Base-by-base conservation (phyloP, 2,797 vertebrate genomes). In the Sebastes diaconus region DNA sequence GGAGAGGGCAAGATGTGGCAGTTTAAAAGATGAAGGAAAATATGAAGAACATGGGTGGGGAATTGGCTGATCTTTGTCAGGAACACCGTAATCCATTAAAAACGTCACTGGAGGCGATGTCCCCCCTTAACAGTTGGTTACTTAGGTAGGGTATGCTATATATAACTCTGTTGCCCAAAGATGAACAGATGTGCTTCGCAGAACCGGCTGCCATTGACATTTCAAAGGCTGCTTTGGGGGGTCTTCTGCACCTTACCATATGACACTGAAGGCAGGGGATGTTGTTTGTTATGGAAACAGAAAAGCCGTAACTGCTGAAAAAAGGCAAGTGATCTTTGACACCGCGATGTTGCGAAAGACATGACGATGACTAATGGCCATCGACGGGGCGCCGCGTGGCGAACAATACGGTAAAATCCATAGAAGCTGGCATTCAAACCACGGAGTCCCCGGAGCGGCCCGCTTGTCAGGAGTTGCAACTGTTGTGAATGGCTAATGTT, bases 121-220 rank as follows among this genome's bases (percentile, higher is more conserved):
- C 87, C 87, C 93, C 87, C 90, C 93, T 91, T 92, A 94, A 93
- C 93, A 94, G 93, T 94, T 93, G 94, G 94, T 93, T 94, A 93
- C 93, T 92, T 93, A 89, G 94, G 86, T 92, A 85, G 90, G 93
- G 75, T 92, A 81, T 74, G 85, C 93, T 95, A 94, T 95, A 95
- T 95, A 90, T 94, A 95, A 93, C 90, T 88, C 83, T 42, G 73
- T 29, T 77, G 91, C 93, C 89, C 87, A 93, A 92, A 94, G 92
- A 93, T 87, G 92, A 94, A 92, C 93, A 94, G 93, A 94, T 95
- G 93, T 94, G 92, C 90, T 87, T 89, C 18, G 42, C 77, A 87
- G 81, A 88, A 92, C 83, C 73, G 89, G 80, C 93, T 92, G 91
- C 89, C 92, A 88, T 86, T 94, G 93, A 95, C 93, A 93, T 94